Evolutionary conservation across 1,140 invertebrate genomes (phyloP).

Genomic region (Mylabris phalerata): DNA sequence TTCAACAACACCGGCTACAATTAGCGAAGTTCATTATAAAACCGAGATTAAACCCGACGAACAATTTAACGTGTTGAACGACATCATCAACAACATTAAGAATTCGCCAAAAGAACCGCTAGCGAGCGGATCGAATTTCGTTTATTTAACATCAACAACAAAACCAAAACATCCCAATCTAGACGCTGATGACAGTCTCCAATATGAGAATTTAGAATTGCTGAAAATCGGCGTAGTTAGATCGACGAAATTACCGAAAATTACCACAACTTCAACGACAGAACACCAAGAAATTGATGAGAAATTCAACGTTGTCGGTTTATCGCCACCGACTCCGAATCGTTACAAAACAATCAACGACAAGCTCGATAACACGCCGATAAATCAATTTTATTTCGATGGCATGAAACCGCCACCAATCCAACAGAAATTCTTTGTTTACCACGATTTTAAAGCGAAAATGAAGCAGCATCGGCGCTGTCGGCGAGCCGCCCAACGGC

Average conservation of each 20-base stretch:
- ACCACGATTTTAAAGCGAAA: slow-evolving; percentile 22
- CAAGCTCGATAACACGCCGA: neutral
- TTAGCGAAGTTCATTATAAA: slow-evolving; percentile 40
- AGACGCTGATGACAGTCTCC: neutral
- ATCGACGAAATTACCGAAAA: neutral
- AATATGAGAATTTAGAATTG: neutral
- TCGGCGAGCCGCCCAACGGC: slow-evolving; percentile 20
- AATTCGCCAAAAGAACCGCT: slow-evolving; percentile 13
- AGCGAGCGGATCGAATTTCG: neutral
- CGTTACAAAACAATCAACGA: slow-evolving; percentile 23
- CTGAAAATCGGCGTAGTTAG: neutral
- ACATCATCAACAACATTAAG: slow-evolving; percentile 39
- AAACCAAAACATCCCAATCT: neutral
- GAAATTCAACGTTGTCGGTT: slow-evolving; percentile 15
- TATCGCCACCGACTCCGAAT: slow-evolving; percentile 17
- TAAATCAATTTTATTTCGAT: slow-evolving; percentile 28
- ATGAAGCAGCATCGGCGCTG: slow-evolving; percentile 1
- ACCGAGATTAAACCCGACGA: slow-evolving; percentile 39
- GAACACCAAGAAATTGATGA: neutral
- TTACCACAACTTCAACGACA: neutral
- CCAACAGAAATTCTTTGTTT: slow-evolving; percentile 24
- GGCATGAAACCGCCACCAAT: slow-evolving; percentile 35
- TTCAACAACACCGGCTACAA: too few relatives aligned
- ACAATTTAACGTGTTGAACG: slow-evolving; percentile 38
- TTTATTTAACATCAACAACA: neutral